Evolutionary conservation across 2,113 vertebrate genomes (phyloP), one percentile per base, ranked within the genome.

Genomic region (Calypte anna): DNA sequence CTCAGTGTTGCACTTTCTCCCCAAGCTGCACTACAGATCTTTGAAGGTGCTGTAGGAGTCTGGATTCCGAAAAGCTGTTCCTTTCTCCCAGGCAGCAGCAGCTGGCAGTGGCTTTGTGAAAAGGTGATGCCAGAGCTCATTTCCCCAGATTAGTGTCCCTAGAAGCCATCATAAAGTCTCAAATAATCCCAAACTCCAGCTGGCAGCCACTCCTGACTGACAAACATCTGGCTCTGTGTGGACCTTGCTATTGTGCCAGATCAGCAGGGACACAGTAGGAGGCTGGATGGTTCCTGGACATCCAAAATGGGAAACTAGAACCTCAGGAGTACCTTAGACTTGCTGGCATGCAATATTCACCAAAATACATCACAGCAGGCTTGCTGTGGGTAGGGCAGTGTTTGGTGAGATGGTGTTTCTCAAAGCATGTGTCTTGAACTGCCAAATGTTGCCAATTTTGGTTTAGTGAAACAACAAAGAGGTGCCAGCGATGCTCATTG

Each of bases 361-460:
- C 23, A 9, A 15, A 51, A 43, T 40, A 12, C n/a, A n/a, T 15
- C 17, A 14, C 5, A 1, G 33, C 24, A 31, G 51, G 10, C 12
- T 30, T 40, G 51, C 17, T 59, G 14, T 28, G 3, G 3, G 33
- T 20, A 21, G 28, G 25, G 18, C 46, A 50, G 25, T 7, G 5
- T 36, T 58, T 58, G 40, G 23, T 7, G n/a, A 68, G 9, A n/a
- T 21, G 9, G 17, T 62, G n/a, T 66, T 79, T 82, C 40, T 69
- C 67, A 69, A 30, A 46, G 79, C 44, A 57, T 40, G 6, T 38
- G 36, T 80, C 64, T 59, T 22, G 3, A 6, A 7, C 20, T 16
- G 28, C 31, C 51, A 33, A 50, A 53, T 4, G 7, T 18, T 28
- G 31, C 51, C 51, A 59, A 0, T 58, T 90, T 57, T 0, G 1